Evolutionary conservation across 1,140 invertebrate genomes (phyloP).

Genomic region (Pseudomyrmex gracilis): DNA sequence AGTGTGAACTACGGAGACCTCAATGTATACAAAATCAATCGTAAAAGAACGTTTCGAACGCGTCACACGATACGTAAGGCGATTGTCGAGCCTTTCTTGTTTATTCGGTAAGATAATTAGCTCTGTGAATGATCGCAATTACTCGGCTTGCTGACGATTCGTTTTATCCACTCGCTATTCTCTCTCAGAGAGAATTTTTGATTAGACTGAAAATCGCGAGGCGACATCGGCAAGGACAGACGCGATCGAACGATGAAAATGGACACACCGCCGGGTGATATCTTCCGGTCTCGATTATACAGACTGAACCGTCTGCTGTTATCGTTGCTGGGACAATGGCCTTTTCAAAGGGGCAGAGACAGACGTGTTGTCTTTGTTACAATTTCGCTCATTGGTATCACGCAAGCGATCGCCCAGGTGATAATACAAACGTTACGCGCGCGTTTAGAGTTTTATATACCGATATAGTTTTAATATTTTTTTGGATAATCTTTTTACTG

Average conservation of each 20-base stretch:
- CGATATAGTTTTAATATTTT: no score
- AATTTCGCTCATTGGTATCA: not conserved
- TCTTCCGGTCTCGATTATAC: conserved; percentile 30
- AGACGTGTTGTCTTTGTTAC: not conserved
- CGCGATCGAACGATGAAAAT: conserved; percentile 1
- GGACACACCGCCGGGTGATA: conserved; percentile 9
- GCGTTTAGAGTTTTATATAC: no score
- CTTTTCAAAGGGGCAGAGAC: not conserved
- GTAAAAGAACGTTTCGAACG: not conserved
- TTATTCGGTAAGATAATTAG: no score
- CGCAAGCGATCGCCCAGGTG: conserved; percentile 17
- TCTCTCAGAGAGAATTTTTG: conserved; percentile 44
- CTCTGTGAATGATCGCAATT: not conserved
- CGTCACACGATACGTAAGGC: no score
- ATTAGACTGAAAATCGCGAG: conserved; percentile 23
- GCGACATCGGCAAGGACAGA: not conserved
- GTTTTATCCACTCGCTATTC: not conserved
- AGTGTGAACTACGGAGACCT: not conserved
- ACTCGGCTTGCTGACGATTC: not conserved
- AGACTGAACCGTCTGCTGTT: conserved; percentile 5
- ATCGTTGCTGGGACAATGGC: conserved; percentile 33
- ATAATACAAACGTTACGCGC: no score
- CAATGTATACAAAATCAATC: not conserved
- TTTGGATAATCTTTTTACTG: no score
- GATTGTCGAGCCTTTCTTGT: no score